Evolutionary conservation across 30 jellyfish, hydroid and myxozoan species (phyloP).

Genomic region (Aurelia sp.): DNA sequence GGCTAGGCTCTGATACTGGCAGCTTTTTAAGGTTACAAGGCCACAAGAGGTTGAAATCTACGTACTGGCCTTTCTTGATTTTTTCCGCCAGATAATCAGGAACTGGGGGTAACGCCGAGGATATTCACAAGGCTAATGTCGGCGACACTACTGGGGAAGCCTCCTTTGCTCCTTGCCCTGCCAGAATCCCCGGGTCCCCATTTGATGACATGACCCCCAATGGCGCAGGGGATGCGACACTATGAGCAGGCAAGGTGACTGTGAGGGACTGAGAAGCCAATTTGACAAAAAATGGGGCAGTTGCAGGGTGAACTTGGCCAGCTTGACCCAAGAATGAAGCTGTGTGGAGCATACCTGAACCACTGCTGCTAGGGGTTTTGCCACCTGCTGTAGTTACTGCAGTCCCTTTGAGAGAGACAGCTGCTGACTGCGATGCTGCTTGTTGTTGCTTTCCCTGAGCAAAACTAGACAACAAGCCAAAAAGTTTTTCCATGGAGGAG

Average conservation of each 20-base stretch:
- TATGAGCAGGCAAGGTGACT: background rate
- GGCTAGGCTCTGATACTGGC: conserved; percentile 4
- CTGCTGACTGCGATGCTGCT: background rate
- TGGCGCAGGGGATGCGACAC: too few species aligned
- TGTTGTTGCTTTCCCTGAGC: background rate
- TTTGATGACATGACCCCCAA: background rate
- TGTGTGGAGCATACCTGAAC: background rate
- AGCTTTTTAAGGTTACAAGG: conserved; percentile 7
- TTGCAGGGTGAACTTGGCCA: background rate
- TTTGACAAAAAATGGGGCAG: background rate
- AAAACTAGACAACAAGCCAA: background rate
- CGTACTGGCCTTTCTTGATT: background rate
- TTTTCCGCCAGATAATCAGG: conserved; percentile 22
- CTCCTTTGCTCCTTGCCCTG: background rate
- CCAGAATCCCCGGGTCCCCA: background rate
- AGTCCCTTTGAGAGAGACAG: background rate
- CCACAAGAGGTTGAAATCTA: conserved; percentile 7
- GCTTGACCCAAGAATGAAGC: background rate
- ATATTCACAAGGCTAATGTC: background rate
- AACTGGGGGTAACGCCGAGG: conserved; percentile 44
- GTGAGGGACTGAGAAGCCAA: background rate
- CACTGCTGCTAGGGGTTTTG: background rate
- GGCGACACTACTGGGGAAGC: background rate
- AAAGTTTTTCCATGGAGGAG: background rate
- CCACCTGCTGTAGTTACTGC: background rate